Evolutionary conservation across 2,797 vertebrate species (phyloP).

Genomic region (Forpus xanthops): DNA sequence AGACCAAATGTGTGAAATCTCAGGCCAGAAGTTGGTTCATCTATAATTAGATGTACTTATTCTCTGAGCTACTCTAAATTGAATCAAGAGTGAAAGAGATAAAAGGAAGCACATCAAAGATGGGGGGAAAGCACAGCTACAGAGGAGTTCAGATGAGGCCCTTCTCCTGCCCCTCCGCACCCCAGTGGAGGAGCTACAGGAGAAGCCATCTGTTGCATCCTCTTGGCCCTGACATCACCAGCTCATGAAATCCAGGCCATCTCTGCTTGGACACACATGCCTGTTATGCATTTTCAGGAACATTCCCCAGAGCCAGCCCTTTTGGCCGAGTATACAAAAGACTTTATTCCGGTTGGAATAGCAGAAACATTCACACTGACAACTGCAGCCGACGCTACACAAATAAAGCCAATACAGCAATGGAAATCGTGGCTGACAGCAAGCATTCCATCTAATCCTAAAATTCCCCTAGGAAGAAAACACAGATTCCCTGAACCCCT

Average conservation of each 20-base stretch:
- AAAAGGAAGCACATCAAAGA: background rate
- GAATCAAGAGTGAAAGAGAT: background rate
- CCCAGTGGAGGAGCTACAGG: rapidly evolving
- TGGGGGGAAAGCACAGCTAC: background rate
- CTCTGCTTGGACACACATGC: background rate
- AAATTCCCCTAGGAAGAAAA: background rate
- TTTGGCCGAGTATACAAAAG: conserved; percentile 16
- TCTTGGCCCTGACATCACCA: background rate
- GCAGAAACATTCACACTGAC: background rate
- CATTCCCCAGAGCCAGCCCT: background rate
- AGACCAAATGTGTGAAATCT: background rate
- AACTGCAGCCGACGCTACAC: background rate
- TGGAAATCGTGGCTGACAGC: background rate
- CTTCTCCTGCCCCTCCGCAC: background rate
- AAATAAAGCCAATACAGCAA: background rate
- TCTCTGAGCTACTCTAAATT: background rate
- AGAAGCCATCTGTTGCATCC: background rate
- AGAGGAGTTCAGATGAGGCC: background rate
- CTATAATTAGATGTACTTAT: conserved; percentile 30
- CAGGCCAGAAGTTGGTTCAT: background rate
- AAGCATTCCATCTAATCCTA: background rate
- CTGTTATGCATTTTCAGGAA: background rate
- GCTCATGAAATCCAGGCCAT: background rate
- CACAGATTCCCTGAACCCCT: background rate
- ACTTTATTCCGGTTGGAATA: background rate